Evolutionary conservation across 2,797 vertebrate genomes (phyloP).

Genomic region (Coilia nasus): DNA sequence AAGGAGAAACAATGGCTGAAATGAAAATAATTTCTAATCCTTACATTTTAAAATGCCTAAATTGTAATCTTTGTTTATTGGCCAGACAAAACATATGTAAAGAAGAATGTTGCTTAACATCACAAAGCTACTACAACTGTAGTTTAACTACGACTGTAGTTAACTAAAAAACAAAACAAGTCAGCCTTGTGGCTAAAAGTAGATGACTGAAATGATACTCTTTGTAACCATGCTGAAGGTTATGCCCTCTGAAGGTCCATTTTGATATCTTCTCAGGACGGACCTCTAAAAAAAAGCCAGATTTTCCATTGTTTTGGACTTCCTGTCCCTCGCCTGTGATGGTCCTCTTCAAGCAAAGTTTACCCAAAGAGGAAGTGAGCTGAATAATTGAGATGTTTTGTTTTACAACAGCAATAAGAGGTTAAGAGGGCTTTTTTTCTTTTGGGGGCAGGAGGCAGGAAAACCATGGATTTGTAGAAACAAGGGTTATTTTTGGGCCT

Average conservation of each 20-base stretch:
- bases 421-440: neutral
- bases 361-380: slow-evolving; percentile 68
- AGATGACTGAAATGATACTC: neutral
- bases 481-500: slow-evolving; percentile 47
- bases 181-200: neutral
- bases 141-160: neutral
- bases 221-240: neutral
- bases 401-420: slow-evolving; percentile 48
- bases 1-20: no score
- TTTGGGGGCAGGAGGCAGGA: neutral
- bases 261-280: slow-evolving; percentile 37
- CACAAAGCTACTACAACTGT: neutral
- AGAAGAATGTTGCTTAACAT: no score
- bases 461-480: slow-evolving; percentile 40
- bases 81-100: no score
- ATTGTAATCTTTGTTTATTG: no score
- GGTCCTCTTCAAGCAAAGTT: slow-evolving; percentile 62
- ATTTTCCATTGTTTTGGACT: slow-evolving; percentile 62
- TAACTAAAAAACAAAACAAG: neutral
- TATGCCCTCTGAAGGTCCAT: neutral
- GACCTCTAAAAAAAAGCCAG: slow-evolving; percentile 38
- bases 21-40: no score
- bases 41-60: no score
- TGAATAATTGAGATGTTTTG: slow-evolving; percentile 66
- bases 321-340: slow-evolving; percentile 67